Evolutionary conservation across 1,140 invertebrate species (phyloP).

Genomic region (Brachionus paranguensis): DNA sequence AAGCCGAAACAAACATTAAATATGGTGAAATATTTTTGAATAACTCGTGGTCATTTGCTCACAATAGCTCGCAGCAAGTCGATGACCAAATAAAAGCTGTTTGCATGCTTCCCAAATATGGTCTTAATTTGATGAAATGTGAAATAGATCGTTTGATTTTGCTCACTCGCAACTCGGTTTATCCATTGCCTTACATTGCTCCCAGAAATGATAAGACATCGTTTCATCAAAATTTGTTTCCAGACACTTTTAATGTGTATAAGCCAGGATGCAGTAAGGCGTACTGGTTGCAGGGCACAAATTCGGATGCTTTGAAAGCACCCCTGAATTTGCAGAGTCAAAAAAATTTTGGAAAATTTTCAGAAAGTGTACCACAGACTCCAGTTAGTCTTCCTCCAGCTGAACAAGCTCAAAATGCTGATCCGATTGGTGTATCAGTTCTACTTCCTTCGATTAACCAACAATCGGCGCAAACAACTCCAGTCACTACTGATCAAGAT

Average conservation of each 20-base stretch:
- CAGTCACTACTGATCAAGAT: not conserved
- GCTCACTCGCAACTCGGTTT: constrained; percentile 73
- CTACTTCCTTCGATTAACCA: not conserved
- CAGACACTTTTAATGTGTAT: constrained; percentile 71
- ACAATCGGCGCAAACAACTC: not conserved
- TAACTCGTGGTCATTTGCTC: not conserved
- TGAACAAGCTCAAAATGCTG: not conserved
- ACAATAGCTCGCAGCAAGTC: constrained; percentile 44
- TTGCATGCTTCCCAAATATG: constrained; percentile 80
- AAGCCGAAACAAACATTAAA: not conserved
- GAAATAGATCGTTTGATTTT: constrained; percentile 84
- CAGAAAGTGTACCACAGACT: not conserved
- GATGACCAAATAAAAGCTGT: constrained; percentile 76
- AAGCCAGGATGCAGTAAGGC: constrained; percentile 68
- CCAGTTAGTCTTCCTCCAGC: not conserved
- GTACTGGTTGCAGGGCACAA: constrained; percentile 63
- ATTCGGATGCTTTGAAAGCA: constrained; percentile 41
- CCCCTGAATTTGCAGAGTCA: not conserved
- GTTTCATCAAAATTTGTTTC: constrained; percentile 84
- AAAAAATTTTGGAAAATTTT: not conserved
- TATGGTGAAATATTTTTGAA: constrained; percentile 18
- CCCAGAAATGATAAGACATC: constrained; percentile 62
- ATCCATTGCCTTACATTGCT: constrained; percentile 86
- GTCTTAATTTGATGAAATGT: constrained; percentile 83
- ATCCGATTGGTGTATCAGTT: not conserved